Evolutionary conservation across 2,113 vertebrate genomes (phyloP).

Genomic region (Elanoides forficatus): DNA sequence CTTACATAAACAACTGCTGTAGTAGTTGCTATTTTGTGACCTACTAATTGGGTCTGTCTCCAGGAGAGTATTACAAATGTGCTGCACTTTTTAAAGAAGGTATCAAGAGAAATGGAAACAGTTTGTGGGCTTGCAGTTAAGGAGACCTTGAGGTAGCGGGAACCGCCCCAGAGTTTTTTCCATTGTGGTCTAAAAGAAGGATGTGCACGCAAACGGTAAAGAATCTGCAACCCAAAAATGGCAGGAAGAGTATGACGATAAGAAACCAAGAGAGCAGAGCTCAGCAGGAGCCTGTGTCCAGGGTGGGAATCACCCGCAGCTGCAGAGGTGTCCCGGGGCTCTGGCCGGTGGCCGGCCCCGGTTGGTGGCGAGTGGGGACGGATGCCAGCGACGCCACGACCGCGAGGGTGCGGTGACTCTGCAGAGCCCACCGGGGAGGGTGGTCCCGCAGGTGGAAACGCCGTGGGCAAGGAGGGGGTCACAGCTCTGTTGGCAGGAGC

Average conservation of each 20-base stretch:
- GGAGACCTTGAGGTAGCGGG: neutral
- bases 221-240: neutral
- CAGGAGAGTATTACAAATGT: neutral
- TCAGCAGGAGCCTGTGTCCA: neutral
- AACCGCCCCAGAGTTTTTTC: neutral
- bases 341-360: neutral
- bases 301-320: neutral
- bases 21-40: neutral
- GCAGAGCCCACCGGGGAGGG: neutral
- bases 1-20: neutral
- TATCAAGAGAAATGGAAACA: neutral
- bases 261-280: neutral
- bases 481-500: neutral
- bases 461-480: neutral
- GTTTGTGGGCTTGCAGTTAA: neutral
- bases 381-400: too few relatives aligned
- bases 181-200: neutral
- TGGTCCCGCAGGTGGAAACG: rapidly evolving
- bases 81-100: neutral
- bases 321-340: neutral
- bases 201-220: neutral
- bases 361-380: rapidly evolving
- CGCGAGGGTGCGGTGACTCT: rapidly evolving
- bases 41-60: neutral
- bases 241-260: neutral